These are phyloP conservation scores for Sarcophaga variegata DNA, from an alignment of 2,888 invertebrate genomes.

Conservation along the genomic window DNA sequence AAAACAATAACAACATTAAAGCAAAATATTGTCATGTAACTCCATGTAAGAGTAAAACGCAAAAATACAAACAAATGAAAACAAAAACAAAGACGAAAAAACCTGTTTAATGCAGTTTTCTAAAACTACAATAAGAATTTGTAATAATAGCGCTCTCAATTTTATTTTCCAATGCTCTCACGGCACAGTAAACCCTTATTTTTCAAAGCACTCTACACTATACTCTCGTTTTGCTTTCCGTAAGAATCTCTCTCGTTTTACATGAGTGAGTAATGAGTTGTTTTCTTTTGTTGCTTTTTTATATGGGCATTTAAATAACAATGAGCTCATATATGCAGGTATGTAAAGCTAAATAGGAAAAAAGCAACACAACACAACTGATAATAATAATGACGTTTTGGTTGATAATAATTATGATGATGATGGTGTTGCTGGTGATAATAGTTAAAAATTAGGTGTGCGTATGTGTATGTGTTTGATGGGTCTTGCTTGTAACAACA, in stretches of 20 bases:
- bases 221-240: conserved; percentile 15
- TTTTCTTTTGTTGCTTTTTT: conserved; percentile 54
- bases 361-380: not conserved
- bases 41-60: conserved; percentile 41
- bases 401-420: conserved; percentile 14
- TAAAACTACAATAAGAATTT: conserved; percentile 49
- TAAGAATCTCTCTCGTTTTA: conserved; percentile 1
- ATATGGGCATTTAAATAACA: not conserved
- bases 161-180: conserved; percentile 38
- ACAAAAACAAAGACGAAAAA: conserved; percentile 25
- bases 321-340: not conserved
- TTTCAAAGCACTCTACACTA: not conserved
- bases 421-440: conserved; percentile 32
- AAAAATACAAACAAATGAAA: conserved; percentile 12
- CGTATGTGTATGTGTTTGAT: not conserved
- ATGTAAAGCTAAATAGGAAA: not conserved
- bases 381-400: not conserved
- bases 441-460: not conserved
- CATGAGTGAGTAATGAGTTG: conserved; percentile 55
- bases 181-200: conserved; percentile 51
- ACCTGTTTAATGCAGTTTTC: conserved; percentile 66
- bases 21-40: conserved; percentile 56
- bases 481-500: not conserved
- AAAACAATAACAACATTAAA: too few relatives aligned
- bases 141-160: conserved; percentile 48